These are phyloP conservation scores for Ochropleura plecta DNA, from an alignment of 2,888 invertebrate species.

Conservation along the genomic window DNA sequence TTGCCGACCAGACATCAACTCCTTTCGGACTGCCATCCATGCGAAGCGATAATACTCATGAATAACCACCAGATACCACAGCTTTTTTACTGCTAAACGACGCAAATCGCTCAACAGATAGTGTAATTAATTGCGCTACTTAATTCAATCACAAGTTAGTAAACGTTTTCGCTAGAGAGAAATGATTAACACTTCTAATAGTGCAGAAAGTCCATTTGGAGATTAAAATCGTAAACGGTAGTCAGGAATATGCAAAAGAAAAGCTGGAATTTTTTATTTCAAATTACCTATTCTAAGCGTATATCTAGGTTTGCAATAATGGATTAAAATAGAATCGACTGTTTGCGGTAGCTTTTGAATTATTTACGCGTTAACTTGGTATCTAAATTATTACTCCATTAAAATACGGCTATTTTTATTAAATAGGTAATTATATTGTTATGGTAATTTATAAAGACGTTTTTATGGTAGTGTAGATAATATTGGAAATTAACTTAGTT, in stretches of 20 bases:
- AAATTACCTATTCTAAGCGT: conserved; percentile 21
- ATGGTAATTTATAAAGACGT: conserved; percentile 5
- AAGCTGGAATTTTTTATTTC: conserved; percentile 24
- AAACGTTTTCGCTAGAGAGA: conserved; percentile 34
- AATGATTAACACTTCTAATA: conserved; percentile 49
- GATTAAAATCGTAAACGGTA: conserved; percentile 41
- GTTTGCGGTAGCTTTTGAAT: conserved; percentile 43
- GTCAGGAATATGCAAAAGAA: conserved; percentile 49
- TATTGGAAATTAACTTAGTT: background rate
- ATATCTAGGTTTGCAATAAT: conserved; percentile 22
- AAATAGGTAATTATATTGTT: conserved; percentile 32
- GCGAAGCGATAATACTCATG: conserved; percentile 72
- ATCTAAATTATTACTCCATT: conserved; percentile 31
- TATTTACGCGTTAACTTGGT: conserved; percentile 34
- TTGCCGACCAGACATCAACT: conserved; percentile 82
- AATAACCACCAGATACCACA: conserved; percentile 60
- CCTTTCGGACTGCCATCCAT: conserved; percentile 70
- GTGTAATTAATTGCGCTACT: conserved; percentile 63
- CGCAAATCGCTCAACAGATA: conserved; percentile 64
- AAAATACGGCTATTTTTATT: conserved; percentile 17
- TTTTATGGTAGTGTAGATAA: conserved; percentile 4
- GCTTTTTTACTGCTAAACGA: conserved; percentile 63
- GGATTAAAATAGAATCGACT: conserved; percentile 37
- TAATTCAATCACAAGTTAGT: conserved; percentile 49
- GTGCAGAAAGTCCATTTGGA: conserved; percentile 31